Percentiles rank a stretch among this genome's conserved stretches.
These are phyloP conservation scores for Columbina picui DNA, from an alignment of 2,113 vertebrate genomes.

Conservation along the genomic window DNA sequence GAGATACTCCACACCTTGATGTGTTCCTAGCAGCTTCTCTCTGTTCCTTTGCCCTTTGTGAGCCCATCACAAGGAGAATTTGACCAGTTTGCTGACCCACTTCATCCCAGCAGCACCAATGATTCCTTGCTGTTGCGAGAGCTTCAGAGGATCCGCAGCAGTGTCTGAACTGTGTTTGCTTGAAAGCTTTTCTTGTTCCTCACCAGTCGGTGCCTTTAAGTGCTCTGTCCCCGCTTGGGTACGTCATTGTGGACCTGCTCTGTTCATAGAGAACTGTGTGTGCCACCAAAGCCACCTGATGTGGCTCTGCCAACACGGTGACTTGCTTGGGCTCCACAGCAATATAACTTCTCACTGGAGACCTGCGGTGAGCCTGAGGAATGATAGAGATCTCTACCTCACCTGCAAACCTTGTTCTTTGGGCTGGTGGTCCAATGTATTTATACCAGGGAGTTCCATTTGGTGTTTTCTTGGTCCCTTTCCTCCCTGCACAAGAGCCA, in stretches of 20 bases:
- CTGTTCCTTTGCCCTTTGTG: not conserved
- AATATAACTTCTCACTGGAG: not conserved
- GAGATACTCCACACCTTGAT: not conserved
- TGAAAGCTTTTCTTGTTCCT: not conserved
- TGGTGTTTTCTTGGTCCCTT: not conserved
- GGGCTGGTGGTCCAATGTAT: not conserved
- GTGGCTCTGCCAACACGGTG: not conserved
- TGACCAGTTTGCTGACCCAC: not conserved
- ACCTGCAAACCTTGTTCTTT: not conserved
- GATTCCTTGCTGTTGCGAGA: not conserved
- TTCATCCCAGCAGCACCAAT: not conserved
- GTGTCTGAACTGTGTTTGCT: not conserved
- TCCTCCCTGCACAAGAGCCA: not conserved
- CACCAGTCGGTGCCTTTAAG: not conserved
- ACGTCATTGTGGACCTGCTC: accelerated
- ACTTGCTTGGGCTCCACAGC: not conserved
- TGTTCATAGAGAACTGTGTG: accelerated
- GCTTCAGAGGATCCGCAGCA: not conserved
- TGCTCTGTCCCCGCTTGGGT: not conserved
- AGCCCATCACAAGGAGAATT: not conserved
- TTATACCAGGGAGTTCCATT: not conserved
- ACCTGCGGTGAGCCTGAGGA: not conserved
- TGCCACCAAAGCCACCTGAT: not conserved
- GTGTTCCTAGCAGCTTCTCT: not conserved
- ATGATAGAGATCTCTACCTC: not conserved